Evolutionary conservation across 2,888 invertebrate species (phyloP).

Genomic region (Caenorhabditis sinica): DNA sequence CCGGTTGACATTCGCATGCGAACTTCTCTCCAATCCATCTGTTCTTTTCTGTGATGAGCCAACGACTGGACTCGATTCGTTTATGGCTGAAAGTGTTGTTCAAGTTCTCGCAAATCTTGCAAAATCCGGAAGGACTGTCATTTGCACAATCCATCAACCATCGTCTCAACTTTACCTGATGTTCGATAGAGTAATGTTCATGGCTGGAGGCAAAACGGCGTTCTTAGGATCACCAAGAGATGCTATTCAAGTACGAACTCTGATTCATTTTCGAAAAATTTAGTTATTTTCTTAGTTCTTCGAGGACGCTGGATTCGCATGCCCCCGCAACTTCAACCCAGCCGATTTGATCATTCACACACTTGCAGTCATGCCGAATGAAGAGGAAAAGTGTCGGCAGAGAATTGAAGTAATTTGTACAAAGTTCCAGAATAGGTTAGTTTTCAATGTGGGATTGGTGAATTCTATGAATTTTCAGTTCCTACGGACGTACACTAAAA

Average conservation of each 20-base stretch:
- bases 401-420: constrained; percentile 82
- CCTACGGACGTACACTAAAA: constrained; percentile 65
- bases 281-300: constrained; percentile 70
- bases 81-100: constrained; percentile 93
- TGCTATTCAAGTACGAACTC: constrained; percentile 68
- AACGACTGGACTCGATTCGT: constrained; percentile 93
- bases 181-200: constrained; percentile 86
- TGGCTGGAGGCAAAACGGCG: constrained; percentile 94
- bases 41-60: constrained; percentile 98
- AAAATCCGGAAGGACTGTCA: constrained; percentile 78
- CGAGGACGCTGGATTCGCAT: constrained; percentile 82
- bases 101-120: constrained; percentile 86
- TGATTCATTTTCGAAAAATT: too few relatives aligned
- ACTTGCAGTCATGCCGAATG: constrained; percentile 91
- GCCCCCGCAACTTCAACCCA: constrained; percentile 93
- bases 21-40: constrained; percentile 91
- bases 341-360: constrained; percentile 95
- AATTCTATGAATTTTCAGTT: constrained; percentile 46
- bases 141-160: constrained; percentile 84
- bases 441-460: neutral
- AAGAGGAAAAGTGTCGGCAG: constrained; percentile 87
- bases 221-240: constrained; percentile 88
- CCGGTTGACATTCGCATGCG: constrained; percentile 92
- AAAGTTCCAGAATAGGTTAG: constrained; percentile 80
- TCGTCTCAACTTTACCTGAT: constrained; percentile 81